Conservation (phyloP, 2,888 invertebrate genomes). For the Synanthedon formicaeformis region DNA sequence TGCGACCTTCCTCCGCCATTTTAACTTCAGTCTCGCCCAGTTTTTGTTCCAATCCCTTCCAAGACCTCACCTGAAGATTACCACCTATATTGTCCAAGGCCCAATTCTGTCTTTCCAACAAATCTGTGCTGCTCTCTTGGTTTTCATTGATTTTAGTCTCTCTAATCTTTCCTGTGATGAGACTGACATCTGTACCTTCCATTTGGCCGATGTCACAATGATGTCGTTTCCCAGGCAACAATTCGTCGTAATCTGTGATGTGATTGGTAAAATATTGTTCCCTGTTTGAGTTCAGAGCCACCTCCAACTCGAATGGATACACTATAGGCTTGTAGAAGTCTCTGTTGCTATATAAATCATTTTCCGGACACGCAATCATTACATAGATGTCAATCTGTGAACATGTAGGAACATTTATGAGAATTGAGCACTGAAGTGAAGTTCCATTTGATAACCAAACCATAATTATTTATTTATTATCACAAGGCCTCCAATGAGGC, state of each 20-base stretch:
- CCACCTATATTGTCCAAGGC: conserved; percentile 72
- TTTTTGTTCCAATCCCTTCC: conserved; percentile 89
- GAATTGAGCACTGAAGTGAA: no score
- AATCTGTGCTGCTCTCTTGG: conserved; percentile 37
- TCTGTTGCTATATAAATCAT: conserved; percentile 82
- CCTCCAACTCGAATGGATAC: conserved; percentile 92
- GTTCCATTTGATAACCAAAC: no score
- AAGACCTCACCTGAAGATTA: conserved; percentile 76
- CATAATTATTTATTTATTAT: no score
- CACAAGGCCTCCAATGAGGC: no score
- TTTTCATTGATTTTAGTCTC: conserved; percentile 43
- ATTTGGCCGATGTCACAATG: conserved; percentile 55
- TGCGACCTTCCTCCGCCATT: conserved; percentile 76
- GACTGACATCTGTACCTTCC: conserved; percentile 75
- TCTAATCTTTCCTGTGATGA: conserved; percentile 79
- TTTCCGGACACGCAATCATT: conserved; percentile 92
- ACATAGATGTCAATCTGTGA: conserved; percentile 90
- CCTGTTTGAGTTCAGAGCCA: conserved; percentile 75
- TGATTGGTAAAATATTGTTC: conserved; percentile 72
- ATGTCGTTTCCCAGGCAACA: conserved; percentile 74
- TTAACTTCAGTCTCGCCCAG: conserved; percentile 79
- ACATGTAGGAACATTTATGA: not conserved
- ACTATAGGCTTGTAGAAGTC: conserved; percentile 93
- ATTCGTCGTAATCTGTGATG: conserved; percentile 80
- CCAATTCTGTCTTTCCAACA: conserved; percentile 62